phyloP scores from a whole-genome alignment of 1,140 invertebrate genomes.

The Drosophila neocordata region DNA sequence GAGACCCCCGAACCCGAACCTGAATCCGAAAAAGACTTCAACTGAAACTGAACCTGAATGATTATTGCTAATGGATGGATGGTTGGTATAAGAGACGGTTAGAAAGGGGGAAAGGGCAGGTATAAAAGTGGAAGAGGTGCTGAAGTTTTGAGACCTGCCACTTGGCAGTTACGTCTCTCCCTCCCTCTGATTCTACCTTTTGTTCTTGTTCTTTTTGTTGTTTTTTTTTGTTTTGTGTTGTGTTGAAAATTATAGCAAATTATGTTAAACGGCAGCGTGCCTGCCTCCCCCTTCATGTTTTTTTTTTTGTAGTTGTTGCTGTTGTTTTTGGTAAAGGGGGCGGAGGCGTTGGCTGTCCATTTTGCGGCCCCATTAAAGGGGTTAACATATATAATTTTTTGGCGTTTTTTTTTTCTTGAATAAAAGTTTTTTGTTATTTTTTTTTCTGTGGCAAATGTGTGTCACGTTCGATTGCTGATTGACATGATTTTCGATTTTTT shows the following conservation, averaged over 20 bases:
- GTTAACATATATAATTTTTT: slow-evolving; percentile 57
- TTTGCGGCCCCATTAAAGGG: slow-evolving; percentile 49
- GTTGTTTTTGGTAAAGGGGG: neutral
- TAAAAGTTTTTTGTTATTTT: slow-evolving; percentile 5
- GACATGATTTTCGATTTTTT: slow-evolving; percentile 46
- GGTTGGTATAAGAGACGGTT: neutral
- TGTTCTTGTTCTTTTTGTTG: neutral
- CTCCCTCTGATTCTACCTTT: too few species aligned
- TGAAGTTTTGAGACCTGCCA: slow-evolving; percentile 35
- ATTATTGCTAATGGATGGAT: slow-evolving; percentile 51
- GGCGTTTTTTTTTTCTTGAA: neutral
- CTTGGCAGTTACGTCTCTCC: slow-evolving; percentile 25
- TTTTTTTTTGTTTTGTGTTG: slow-evolving; percentile 30
- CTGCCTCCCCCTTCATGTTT: slow-evolving; percentile 40
- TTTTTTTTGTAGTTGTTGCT: neutral
- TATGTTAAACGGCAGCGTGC: slow-evolving; percentile 77
- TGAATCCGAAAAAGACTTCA: slow-evolving; percentile 10
- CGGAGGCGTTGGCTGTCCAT: slow-evolving; percentile 26
- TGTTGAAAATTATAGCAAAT: slow-evolving; percentile 82
- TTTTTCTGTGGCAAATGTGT: slow-evolving; percentile 54
- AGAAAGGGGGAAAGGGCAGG: too few species aligned
- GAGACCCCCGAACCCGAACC: slow-evolving; percentile 28
- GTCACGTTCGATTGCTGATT: slow-evolving; percentile 70
- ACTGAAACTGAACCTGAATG: slow-evolving; percentile 64
- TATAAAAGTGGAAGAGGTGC: too few species aligned